phyloP scores from a whole-genome alignment of 2,888 invertebrate genomes.

The Belgica antarctica region DNA sequence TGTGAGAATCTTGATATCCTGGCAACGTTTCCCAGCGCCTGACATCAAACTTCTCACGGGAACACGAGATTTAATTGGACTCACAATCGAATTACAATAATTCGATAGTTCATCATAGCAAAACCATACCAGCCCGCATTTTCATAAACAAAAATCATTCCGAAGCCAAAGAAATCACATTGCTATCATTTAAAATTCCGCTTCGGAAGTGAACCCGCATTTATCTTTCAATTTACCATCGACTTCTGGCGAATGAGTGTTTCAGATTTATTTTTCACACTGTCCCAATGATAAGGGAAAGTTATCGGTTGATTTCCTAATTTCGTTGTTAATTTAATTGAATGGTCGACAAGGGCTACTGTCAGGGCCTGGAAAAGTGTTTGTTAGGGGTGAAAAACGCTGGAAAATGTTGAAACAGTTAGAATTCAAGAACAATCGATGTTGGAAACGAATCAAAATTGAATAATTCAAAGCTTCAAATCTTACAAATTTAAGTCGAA shows the following conservation, averaged over 20 bases:
- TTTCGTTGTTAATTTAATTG: background rate
- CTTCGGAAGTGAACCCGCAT: slow-evolving; percentile 28
- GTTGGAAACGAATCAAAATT: too few species aligned
- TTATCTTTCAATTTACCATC: background rate
- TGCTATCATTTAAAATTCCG: slow-evolving; percentile 5
- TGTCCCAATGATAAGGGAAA: background rate
- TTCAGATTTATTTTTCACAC: background rate
- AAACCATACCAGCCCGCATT: background rate
- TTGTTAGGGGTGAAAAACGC: too few species aligned
- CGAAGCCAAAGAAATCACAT: background rate
- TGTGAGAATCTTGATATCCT: too few species aligned
- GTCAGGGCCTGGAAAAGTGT: background rate
- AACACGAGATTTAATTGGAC: slow-evolving; percentile 15
- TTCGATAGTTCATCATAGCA: background rate
- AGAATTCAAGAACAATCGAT: too few species aligned
- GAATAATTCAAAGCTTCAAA: too few species aligned
- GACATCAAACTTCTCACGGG: background rate
- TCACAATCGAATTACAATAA: background rate
- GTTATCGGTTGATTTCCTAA: slow-evolving; percentile 6
- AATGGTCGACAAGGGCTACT: background rate
- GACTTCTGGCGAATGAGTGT: background rate
- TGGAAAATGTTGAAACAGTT: too few species aligned
- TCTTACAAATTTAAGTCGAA: background rate
- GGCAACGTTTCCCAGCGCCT: background rate
- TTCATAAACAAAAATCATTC: background rate